Conservation (phyloP, 2,797 vertebrate species). For the Stomatorhinus walkeri region DNA sequence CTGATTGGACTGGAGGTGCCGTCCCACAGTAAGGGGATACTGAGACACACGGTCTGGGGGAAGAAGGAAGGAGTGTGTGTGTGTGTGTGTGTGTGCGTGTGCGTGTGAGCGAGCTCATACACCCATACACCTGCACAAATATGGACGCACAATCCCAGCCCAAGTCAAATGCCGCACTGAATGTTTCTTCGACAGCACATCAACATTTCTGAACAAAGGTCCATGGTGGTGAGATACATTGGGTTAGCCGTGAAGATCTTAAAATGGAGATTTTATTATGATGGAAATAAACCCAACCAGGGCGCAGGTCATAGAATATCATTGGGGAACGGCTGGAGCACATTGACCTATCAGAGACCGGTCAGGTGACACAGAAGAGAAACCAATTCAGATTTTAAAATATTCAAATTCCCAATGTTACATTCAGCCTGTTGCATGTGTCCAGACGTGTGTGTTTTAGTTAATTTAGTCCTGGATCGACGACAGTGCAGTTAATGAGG, state of each 20-base stretch:
- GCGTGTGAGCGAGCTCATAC: neutral
- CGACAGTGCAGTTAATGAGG: neutral
- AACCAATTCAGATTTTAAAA: neutral
- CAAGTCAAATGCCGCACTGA: neutral
- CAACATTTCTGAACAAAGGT: neutral
- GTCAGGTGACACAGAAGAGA: neutral
- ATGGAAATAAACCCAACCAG: neutral
- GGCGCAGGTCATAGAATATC: neutral
- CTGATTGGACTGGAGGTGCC: neutral
- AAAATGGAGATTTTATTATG: neutral
- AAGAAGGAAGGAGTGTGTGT: neutral
- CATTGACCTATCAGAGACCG: neutral
- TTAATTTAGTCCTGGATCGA: neutral
- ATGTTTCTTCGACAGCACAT: neutral
- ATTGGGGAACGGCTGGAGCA: neutral
- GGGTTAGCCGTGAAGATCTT: neutral
- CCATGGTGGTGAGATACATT: neutral
- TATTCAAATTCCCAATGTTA: neutral
- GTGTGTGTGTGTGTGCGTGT: neutral
- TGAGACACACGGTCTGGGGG: neutral
- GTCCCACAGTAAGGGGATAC: neutral
- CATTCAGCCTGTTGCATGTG: neutral
- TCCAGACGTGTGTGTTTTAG: neutral
- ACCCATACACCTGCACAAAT: neutral
- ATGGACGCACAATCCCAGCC: conserved; percentile 4